Evolutionary conservation across 2,888 invertebrate genomes (phyloP).

Genomic region (Sthenelais limicola): DNA sequence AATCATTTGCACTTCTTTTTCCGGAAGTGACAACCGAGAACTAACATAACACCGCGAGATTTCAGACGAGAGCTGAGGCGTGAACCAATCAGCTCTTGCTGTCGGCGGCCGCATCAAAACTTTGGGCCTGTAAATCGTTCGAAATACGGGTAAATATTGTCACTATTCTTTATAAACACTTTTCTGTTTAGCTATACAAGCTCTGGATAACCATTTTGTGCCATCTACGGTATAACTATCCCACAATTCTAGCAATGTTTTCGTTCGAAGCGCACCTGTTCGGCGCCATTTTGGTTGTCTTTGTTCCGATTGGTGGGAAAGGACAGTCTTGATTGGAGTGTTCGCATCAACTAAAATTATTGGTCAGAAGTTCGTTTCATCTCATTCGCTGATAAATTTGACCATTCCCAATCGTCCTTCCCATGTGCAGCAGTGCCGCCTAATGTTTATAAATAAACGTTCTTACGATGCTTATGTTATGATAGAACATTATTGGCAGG

Average conservation of each 20-base stretch:
- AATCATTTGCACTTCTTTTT: constrained; percentile 15
- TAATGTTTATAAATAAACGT: no score
- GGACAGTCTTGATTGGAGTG: constrained; percentile 42
- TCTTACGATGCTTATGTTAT: no score
- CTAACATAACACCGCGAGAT: constrained; percentile 3
- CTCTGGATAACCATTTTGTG: no score
- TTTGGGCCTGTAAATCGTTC: no score
- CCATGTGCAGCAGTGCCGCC: neutral
- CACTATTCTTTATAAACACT: no score
- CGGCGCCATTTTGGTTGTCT: constrained; percentile 44
- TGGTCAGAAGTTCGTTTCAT: constrained; percentile 40
- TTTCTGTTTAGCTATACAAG: no score
- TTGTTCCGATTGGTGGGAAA: constrained; percentile 45
- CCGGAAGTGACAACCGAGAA: constrained; percentile 20
- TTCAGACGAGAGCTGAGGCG: neutral
- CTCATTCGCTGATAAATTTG: constrained; percentile 18
- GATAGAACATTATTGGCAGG: no score
- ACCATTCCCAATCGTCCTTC: neutral
- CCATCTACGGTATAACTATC: no score
- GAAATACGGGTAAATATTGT: no score
- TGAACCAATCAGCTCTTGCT: constrained; percentile 23
- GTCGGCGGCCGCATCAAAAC: neutral
- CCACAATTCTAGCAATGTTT: no score
- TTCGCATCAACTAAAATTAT: constrained; percentile 36
- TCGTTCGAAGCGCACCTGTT: constrained; percentile 38